These are phyloP conservation scores for Chrysocyon brachyurus DNA, from an alignment of 2,797 vertebrate genomes.

Conservation along the genomic window DNA sequence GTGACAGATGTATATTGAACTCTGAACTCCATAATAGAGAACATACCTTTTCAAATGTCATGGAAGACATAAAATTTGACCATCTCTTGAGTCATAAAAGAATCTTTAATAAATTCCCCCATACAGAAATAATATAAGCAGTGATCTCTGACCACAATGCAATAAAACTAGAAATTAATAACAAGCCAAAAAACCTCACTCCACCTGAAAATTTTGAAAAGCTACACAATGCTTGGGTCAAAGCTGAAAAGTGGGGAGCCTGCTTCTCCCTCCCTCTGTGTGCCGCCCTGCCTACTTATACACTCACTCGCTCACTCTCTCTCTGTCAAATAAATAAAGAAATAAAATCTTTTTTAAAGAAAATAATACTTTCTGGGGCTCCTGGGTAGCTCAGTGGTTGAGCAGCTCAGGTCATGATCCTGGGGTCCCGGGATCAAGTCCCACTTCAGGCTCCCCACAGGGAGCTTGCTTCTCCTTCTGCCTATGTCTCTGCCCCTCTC, in stretches of 20 bases:
- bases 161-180: background rate
- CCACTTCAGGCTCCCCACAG: too few species aligned
- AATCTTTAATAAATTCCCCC: background rate
- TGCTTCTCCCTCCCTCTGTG: too few species aligned
- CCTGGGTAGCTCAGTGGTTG: too few species aligned
- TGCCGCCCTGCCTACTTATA: too few species aligned
- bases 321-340: too few species aligned
- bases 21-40: background rate
- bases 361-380: too few species aligned
- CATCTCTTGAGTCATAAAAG: background rate
- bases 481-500: too few species aligned
- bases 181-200: background rate
- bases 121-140: background rate
- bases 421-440: too few species aligned
- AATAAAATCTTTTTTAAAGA: too few species aligned
- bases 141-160: background rate
- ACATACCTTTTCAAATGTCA: background rate
- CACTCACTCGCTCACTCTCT: too few species aligned
- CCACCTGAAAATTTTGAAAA: background rate
- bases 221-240: background rate
- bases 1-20: background rate
- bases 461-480: too few species aligned
- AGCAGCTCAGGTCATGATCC: too few species aligned
- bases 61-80: background rate
- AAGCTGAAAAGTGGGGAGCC: background rate